Evolutionary conservation across 2,113 vertebrate genomes (phyloP).

Genomic region (Prochilodus magdalenae): DNA sequence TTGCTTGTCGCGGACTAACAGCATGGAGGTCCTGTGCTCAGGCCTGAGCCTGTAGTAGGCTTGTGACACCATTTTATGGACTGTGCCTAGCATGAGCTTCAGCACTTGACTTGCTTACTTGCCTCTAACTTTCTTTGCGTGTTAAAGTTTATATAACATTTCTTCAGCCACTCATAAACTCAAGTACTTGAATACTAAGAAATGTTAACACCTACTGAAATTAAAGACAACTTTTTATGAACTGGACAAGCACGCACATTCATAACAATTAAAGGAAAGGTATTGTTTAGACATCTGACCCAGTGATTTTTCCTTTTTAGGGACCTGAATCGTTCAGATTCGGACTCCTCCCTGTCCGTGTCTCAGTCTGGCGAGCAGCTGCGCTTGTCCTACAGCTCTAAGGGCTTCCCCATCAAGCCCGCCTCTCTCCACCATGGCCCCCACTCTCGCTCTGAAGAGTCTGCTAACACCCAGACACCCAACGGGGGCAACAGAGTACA

Average conservation of each 20-base stretch:
- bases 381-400: slow-evolving; percentile 76
- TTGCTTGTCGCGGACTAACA: not conserved
- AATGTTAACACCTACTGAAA: not conserved
- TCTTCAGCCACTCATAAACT: not conserved
- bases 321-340: slow-evolving; percentile 93
- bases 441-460: slow-evolving; percentile 72
- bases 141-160: not conserved
- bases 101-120: not conserved
- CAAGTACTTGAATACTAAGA: not conserved
- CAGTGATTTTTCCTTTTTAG: slow-evolving; percentile 65
- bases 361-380: slow-evolving; percentile 85
- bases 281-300: not conserved
- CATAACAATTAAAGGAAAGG: not conserved
- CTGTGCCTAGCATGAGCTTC: not conserved
- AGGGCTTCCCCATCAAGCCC: slow-evolving; percentile 81
- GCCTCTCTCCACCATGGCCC: slow-evolving; percentile 76
- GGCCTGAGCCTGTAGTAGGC: not conserved
- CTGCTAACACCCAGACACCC: slow-evolving; percentile 70
- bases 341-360: slow-evolving; percentile 92
- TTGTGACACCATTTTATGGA: not conserved
- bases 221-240: not conserved
- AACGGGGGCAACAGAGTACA: slow-evolving; percentile 81
- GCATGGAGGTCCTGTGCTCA: not conserved
- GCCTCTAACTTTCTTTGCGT: not conserved
- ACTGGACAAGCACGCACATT: not conserved